phyloP scores from a whole-genome alignment of 2,888 invertebrate species.

The Ommatoiulus sabulosus region DNA sequence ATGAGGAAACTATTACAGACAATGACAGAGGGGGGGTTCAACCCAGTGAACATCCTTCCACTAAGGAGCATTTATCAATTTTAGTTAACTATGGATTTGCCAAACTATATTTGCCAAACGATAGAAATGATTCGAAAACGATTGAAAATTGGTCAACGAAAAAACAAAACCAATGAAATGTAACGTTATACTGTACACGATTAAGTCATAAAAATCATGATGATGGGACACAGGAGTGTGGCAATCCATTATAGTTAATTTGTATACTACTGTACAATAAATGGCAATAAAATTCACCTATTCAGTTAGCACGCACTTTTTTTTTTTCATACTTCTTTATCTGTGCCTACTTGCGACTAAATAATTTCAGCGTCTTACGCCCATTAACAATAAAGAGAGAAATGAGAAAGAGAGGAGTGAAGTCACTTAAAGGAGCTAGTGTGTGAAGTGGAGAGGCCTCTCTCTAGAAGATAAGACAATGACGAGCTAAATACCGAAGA shows the following conservation, averaged over 20 bases:
- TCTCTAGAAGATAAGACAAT: not conserved
- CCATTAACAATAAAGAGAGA: not conserved
- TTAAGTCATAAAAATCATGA: not conserved
- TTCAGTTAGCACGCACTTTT: not conserved
- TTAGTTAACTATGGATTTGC: too few relatives aligned
- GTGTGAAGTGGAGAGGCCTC: not conserved
- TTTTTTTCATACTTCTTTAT: not conserved
- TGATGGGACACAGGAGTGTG: not conserved
- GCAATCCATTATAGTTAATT: not conserved
- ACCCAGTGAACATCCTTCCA: not conserved
- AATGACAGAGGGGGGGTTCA: not conserved
- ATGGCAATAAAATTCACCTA: not conserved
- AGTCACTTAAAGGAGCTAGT: too few relatives aligned
- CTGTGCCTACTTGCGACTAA: not conserved
- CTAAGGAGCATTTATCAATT: not conserved
- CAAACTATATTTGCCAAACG: not conserved
- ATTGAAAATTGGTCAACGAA: not conserved
- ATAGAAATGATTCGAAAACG: not conserved
- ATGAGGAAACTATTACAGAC: too few relatives aligned
- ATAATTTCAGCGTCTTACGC: not conserved
- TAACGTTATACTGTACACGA: not conserved
- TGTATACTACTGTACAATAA: conserved; percentile 21
- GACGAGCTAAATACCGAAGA: not conserved
- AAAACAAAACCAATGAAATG: not conserved
- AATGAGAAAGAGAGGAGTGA: not conserved